Base-by-base conservation (phyloP, 2,888 invertebrate genomes). In the Calliopum simillimum region DNA sequence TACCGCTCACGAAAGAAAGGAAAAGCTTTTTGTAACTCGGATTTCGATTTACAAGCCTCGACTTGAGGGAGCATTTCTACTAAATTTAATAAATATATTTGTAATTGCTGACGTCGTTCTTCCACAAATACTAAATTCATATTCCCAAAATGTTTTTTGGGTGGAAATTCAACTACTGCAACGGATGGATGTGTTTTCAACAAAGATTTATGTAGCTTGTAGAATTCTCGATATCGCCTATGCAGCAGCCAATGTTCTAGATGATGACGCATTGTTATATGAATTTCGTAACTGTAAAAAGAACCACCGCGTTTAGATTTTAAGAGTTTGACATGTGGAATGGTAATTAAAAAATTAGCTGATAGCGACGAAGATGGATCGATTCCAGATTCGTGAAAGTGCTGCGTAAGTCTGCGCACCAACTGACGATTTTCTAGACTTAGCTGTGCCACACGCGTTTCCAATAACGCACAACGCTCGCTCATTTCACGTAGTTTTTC, bases 221-320 rank as follows among this genome's bases (percentile, higher is more conserved):
- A 90, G 86, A 98, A 98, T 85, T 98, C 97, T 8, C 96, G 93
- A 83, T 98, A 98, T 80, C 98, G 90, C 77, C 97, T 90, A 84
- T 96, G 96, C n/a, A 98, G 92, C 81, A 95, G 96, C 98, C 98
- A 98, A 84, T 98, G 97, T 76, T 95, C 96, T 79, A 93, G 69
- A 3, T 82, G 79, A 70, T 84, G 80, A 0, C 83, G 80, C 81
- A 85, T 84, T 1, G 82, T 85, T n/a, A 86, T 77, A 69, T 86
- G 84, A 21, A 87, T 79, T 68, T 86, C 84, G 51, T 87, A 86
- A 1, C 82, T 79, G 69, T 86, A 84, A 72, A 82, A 84, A 12
- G 80, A 75, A 23, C 71, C 64, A 8, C 80, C 74, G 6, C 78
- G 77, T 4, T 74, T 77, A 0, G 80, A 70, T 43, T 82, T 82